Conservation (phyloP, 2,888 invertebrate species). For the Rhogogaster chlorosoma region DNA sequence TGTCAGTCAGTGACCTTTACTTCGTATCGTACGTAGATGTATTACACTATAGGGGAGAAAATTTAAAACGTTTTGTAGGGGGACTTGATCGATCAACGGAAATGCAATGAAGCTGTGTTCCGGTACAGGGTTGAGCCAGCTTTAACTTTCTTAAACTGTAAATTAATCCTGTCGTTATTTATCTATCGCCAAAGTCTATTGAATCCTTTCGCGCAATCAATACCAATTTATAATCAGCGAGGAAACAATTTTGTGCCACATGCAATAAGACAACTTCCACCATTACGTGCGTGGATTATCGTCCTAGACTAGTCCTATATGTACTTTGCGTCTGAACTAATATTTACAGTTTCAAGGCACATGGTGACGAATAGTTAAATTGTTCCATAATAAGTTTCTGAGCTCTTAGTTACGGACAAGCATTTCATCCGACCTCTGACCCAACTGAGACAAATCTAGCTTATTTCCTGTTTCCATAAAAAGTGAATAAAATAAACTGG, state of each 20-base stretch:
- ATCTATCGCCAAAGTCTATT: not conserved
- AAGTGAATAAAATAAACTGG: not conserved
- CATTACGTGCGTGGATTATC: not conserved
- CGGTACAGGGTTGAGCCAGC: not conserved
- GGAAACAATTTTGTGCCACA: not conserved
- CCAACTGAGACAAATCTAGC: not conserved
- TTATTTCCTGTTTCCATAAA: slow-evolving; percentile 18
- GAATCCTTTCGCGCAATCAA: not conserved
- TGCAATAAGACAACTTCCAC: not conserved
- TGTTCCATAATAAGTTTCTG: not conserved
- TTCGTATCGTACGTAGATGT: not conserved
- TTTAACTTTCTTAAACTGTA: slow-evolving; percentile 35
- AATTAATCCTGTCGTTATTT: not conserved
- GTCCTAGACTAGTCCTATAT: not conserved
- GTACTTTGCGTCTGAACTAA: not conserved
- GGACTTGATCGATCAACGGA: slow-evolving; percentile 35
- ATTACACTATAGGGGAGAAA: slow-evolving; percentile 24
- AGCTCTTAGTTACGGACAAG: not conserved
- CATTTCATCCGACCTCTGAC: not conserved
- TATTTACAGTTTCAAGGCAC: not conserved
- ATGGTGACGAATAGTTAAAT: not conserved
- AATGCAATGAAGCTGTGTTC: slow-evolving; percentile 42
- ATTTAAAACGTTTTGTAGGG: slow-evolving; percentile 40
- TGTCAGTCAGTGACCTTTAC: slow-evolving; percentile 46
- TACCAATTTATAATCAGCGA: not conserved